phyloP scores from a whole-genome alignment of 2,888 invertebrate species.

The Luperina testacea region DNA sequence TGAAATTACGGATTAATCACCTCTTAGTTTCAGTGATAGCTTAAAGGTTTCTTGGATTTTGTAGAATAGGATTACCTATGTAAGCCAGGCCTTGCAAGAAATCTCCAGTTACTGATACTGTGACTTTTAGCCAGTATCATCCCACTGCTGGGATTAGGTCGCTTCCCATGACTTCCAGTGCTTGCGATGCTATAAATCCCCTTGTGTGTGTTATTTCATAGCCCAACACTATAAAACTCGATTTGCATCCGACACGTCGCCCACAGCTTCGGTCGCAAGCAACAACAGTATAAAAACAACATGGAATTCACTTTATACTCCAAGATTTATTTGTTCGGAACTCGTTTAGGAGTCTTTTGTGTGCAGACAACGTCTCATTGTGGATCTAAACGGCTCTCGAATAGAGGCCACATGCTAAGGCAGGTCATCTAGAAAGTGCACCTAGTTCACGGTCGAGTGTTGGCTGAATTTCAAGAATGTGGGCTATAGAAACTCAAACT shows the following conservation, averaged over 20 bases:
- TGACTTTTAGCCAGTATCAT: not conserved
- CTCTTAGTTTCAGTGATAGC: not conserved
- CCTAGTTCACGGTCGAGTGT: constrained; percentile 40
- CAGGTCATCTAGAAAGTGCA: constrained; percentile 50
- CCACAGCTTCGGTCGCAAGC: not conserved
- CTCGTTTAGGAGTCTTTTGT: constrained; percentile 58
- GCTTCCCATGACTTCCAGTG: too few species aligned
- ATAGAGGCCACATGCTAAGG: constrained; percentile 34
- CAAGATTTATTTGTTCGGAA: constrained; percentile 46
- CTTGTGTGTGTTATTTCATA: not conserved
- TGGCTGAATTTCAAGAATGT: constrained; percentile 54
- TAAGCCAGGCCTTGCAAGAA: not conserved
- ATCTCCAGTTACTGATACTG: not conserved
- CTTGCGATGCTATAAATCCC: not conserved
- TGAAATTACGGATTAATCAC: too few species aligned
- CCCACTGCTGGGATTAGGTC: rapidly evolving
- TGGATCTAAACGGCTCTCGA: constrained; percentile 35
- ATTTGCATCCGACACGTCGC: too few species aligned
- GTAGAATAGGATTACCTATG: not conserved
- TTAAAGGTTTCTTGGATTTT: not conserved
- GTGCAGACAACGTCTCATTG: constrained; percentile 50
- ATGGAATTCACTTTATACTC: constrained; percentile 35
- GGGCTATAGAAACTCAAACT: too few species aligned
- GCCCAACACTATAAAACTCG: not conserved
- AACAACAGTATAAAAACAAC: not conserved